Conservation (phyloP, 2,888 invertebrate genomes). For the Kryphioiulus occultus region DNA sequence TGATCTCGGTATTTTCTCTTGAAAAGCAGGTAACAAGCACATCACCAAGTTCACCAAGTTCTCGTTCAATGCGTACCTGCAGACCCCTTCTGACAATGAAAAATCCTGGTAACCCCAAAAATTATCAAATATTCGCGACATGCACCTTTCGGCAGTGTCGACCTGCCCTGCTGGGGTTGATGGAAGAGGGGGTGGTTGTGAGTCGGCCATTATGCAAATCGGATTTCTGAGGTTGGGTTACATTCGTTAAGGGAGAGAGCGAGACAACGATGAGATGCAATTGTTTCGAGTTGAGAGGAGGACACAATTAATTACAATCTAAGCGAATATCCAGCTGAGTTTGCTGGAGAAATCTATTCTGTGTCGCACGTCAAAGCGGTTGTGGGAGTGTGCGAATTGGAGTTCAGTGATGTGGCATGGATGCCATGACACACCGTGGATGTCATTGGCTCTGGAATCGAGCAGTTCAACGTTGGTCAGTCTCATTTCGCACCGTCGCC, state of each 20-base stretch:
- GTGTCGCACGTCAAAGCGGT: background rate
- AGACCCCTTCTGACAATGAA: too few relatives aligned
- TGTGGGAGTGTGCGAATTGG: background rate
- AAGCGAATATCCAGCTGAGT: constrained; percentile 44
- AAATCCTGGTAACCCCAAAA: too few relatives aligned
- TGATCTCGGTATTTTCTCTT: too few relatives aligned
- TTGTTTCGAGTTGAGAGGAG: constrained; percentile 49
- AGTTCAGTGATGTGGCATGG: background rate
- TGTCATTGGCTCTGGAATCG: constrained; percentile 13
- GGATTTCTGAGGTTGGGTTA: constrained; percentile 39
- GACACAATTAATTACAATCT: constrained; percentile 48
- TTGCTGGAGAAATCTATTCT: constrained; percentile 31
- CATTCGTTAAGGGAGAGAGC: background rate
- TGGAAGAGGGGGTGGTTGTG: background rate
- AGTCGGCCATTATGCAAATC: constrained; percentile 44
- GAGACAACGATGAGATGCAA: background rate
- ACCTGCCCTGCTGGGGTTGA: background rate
- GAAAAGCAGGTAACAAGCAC: too few relatives aligned
- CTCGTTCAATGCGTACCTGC: too few relatives aligned
- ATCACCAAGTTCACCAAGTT: too few relatives aligned
- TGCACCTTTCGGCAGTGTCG: too few relatives aligned
- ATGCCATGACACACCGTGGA: background rate
- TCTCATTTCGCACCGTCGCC: background rate
- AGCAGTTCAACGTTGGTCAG: background rate
- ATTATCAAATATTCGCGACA: too few relatives aligned